These are phyloP conservation scores for Perca flavescens DNA, from an alignment of 2,113 vertebrate species.

Conservation along the genomic window DNA sequence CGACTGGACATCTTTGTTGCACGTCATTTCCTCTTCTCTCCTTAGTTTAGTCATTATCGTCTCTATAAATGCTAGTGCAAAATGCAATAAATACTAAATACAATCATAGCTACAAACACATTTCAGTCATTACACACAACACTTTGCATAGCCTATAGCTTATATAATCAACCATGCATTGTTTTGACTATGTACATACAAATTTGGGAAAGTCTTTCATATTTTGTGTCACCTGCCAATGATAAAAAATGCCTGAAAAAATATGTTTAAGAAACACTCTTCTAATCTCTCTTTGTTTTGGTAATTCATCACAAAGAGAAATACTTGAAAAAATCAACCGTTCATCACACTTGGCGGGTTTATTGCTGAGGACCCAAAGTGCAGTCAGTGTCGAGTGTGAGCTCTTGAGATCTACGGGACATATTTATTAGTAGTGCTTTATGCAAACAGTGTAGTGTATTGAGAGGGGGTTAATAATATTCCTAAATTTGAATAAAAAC, in stretches of 20 bases:
- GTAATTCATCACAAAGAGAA: no score
- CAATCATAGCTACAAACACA: not conserved
- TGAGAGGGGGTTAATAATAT: no score
- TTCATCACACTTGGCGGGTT: no score
- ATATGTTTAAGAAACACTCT: not conserved
- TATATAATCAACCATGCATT: not conserved
- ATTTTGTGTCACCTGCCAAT: not conserved
- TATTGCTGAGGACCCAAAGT: no score
- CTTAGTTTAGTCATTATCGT: not conserved
- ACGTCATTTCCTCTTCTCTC: not conserved
- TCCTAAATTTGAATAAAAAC: no score
- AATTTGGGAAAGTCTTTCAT: not conserved
- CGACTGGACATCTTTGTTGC: no score
- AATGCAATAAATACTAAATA: not conserved
- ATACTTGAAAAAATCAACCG: no score
- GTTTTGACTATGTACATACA: not conserved
- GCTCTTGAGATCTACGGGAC: no score
- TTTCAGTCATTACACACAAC: not conserved
- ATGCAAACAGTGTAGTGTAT: no score
- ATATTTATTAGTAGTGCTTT: no score
- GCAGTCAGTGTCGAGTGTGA: no score
- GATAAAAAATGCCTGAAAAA: not conserved
- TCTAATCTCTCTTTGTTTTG: not conserved
- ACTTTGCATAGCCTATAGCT: not conserved
- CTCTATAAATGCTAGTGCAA: not conserved